Base-by-base conservation (phyloP, 2,113 vertebrate genomes). In the Sebastes schlegelii region DNA sequence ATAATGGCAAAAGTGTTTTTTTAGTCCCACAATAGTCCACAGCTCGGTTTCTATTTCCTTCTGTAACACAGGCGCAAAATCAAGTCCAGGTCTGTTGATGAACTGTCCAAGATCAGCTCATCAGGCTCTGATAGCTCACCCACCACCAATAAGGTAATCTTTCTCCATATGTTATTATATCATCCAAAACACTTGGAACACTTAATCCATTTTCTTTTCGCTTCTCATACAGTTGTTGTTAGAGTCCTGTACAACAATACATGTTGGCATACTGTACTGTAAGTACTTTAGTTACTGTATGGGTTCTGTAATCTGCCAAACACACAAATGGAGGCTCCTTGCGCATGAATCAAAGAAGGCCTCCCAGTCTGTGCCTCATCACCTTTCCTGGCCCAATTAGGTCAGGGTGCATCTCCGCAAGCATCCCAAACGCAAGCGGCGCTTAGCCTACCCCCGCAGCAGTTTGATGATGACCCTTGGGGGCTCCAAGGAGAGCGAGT, bases 391-490 rank as follows among this genome's bases (percentile, higher is more conserved):
- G 90, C 85, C 76, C 86, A 62, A 91, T 86, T 77, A 95, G 95
- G 95, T 86, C 80, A 88, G 52, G 42, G 77, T 92, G 64, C 81
- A 48, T 17, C 19, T 54, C 64, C 91, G 78, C 77, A 94, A 82
- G 86, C 85, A 16, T 23, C 69, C 88, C 26, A 94, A 79, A 79
- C 94, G 82, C 65, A 95, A 92, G 87, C 92, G 94, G n/a, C 93
- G 91, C 8, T 89, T 96, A 89, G 95, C 94, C 77, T 79, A 89
- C n/a, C 63, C 91, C 68, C 95, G 95, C 90, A 96, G 95, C 2
- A 90, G 92, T 65, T 91, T 96, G 90, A 79, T 93, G 88, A 17
- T 84, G 83, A 89, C 93, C 79, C 78, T 84, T 82, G 79, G 9
- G 6, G 79, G 83, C 49, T 88, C 91, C 83, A 88, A 78, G 75